Conservation (phyloP, 2,797 vertebrate genomes). For the Zenarchopterus dispar region DNA sequence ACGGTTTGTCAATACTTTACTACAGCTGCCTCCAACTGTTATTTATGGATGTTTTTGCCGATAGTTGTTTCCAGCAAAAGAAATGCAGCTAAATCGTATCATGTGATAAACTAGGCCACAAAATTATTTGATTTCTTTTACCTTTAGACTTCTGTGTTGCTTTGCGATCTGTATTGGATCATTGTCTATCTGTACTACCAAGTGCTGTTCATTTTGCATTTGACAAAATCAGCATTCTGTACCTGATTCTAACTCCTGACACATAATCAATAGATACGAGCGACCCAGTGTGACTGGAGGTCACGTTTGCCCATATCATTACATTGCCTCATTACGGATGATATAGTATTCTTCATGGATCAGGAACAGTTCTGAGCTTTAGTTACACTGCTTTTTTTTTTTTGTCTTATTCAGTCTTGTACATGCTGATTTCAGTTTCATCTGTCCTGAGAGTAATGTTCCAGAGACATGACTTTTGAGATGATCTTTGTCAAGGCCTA, state of each 20-base stretch:
- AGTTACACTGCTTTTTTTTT: too few relatives aligned
- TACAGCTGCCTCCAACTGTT: neutral
- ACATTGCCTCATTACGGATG: neutral
- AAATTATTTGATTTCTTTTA: neutral
- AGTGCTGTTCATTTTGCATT: neutral
- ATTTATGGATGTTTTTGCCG: neutral
- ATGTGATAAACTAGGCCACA: too few relatives aligned
- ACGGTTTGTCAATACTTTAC: constrained; percentile 1
- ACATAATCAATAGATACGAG: neutral
- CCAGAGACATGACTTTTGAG: too few relatives aligned
- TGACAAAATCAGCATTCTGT: too few relatives aligned
- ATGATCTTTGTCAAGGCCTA: too few relatives aligned
- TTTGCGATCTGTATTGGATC: neutral
- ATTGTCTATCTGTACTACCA: neutral
- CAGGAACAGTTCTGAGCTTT: too few relatives aligned
- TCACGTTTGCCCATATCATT: neutral
- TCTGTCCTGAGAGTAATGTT: too few relatives aligned
- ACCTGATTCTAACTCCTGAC: neutral
- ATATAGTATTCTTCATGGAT: too few relatives aligned
- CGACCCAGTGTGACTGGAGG: neutral
- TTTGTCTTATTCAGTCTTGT: too few relatives aligned
- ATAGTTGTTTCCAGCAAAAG: neutral
- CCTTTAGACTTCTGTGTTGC: neutral
- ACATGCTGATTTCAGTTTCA: too few relatives aligned
- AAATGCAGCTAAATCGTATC: neutral